Conservation (phyloP, 2,888 invertebrate species). For the Epinotia nisella region DNA sequence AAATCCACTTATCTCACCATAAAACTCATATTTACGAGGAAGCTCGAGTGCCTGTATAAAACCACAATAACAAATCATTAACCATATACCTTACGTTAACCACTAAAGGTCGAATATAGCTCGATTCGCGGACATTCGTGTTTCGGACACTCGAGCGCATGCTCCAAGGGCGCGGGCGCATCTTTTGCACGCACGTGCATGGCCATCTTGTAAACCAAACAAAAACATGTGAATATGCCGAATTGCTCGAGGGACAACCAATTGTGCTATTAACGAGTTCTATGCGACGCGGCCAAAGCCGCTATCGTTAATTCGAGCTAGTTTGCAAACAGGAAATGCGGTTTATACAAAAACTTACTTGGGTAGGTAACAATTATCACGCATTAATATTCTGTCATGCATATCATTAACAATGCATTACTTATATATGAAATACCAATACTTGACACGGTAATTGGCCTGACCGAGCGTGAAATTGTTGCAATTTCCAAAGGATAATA, state of each 20-base stretch:
- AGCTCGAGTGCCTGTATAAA: conserved; percentile 1
- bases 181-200: conserved; percentile 12
- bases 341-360: neutral
- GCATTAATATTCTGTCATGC: conserved; percentile 2
- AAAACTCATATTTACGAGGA: conserved; percentile 16
- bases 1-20: conserved; percentile 17
- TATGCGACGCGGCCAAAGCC: too few relatives aligned
- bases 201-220: conserved; percentile 25
- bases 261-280: too few relatives aligned
- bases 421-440: conserved; percentile 18
- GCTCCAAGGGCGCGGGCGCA: conserved; percentile 17
- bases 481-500: conserved; percentile 18
- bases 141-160: neutral
- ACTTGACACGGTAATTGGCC: conserved; percentile 3
- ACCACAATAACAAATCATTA: neutral
- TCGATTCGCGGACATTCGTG: neutral
- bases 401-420: neutral
- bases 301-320: too few relatives aligned
- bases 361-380: neutral
- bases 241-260: conserved; percentile 4
- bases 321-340: conserved; percentile 1
- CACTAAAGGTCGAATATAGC: neutral
- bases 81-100: neutral
- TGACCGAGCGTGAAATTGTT: conserved; percentile 15
- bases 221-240: conserved; percentile 1